Evolutionary conservation across 1,140 invertebrate species (phyloP), one percentile per base, ranked within the genome.

Genomic region (Rhynchophorus ferrugineus): DNA sequence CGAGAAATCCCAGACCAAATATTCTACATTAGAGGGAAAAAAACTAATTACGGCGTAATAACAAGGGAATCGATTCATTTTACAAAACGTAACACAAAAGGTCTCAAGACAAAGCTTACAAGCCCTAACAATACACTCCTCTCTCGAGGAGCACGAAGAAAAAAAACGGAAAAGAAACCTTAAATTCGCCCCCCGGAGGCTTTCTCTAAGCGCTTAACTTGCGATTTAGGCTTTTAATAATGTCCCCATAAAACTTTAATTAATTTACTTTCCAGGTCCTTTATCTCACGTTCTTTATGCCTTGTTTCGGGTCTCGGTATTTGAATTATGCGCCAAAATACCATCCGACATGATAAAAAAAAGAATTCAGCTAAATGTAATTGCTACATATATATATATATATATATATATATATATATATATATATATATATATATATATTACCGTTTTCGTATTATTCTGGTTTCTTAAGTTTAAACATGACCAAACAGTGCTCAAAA

Each of bases 141-240:
- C 49, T 43, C 19, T 6, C 9, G 17, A 33, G 18, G 37, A 44
- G 11, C 5, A 29, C 24, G 24, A 29, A 29, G 24, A 29, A 29
- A 29, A 29, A 29, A 29, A 29, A 29, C 18, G 37, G 17, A 52
- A 52, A 52, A 45, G 42, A 45, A 45, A 38, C 34, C 41, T 33
- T 18, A 22, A 44, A 52, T 19, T 17, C 35, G 13, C 2, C 19
- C 34, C 48, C 35, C 35, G 1, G 24, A 35, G 44, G 34, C 35
- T 34, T 52, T 45, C 49, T 13, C 24, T 14, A 43, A 49, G 48
- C 46, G 49, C 49, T 38, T 51, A 43, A 44, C 41, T 51, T 51
- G 33, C 49, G 49, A 52, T 52, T 52, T 52, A 52, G 49, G 49
- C 29, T 44, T 52, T 52, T 52, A 52, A 52, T 52, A 52, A 52